phyloP scores from a whole-genome alignment of 23 tunicate species.

The Corella eumyota region DNA sequence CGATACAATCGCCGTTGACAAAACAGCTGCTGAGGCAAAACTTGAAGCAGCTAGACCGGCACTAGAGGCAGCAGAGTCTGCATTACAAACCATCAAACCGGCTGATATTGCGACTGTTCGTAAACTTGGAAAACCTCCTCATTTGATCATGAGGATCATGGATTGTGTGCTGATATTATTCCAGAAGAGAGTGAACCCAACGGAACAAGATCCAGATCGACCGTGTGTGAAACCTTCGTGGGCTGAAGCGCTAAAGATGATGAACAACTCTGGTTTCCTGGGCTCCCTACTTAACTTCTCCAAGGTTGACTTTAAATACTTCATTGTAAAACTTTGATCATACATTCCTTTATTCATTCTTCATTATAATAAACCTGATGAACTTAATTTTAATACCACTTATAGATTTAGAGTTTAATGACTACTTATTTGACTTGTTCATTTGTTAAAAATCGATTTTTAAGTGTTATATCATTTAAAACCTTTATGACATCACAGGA shows the following conservation, averaged over 20 bases:
- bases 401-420: neutral
- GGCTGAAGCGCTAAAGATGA: conserved; percentile 87
- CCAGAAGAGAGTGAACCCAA: conserved; percentile 71
- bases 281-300: conserved; percentile 72
- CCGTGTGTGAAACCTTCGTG: conserved; percentile 89
- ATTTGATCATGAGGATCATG: conserved; percentile 98
- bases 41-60: conserved; percentile 94
- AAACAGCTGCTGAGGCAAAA: conserved; percentile 82
- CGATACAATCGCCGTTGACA: conserved; percentile 88
- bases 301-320: conserved; percentile 32
- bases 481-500: too few relatives aligned
- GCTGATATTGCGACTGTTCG: conserved; percentile 97
- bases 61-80: conserved; percentile 90
- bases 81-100: conserved; percentile 96
- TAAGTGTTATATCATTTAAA: too few relatives aligned
- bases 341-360: neutral
- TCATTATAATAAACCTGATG: neutral
- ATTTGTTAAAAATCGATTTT: too few relatives aligned
- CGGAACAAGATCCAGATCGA: conserved; percentile 77
- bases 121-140: conserved; percentile 99
- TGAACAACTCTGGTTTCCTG: conserved; percentile 92
- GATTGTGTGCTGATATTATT: conserved; percentile 87
- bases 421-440: too few relatives aligned
- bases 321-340: neutral
- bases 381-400: neutral